Conservation (phyloP, 2,113 vertebrate genomes). For the Eptesicus fuscus region DNA sequence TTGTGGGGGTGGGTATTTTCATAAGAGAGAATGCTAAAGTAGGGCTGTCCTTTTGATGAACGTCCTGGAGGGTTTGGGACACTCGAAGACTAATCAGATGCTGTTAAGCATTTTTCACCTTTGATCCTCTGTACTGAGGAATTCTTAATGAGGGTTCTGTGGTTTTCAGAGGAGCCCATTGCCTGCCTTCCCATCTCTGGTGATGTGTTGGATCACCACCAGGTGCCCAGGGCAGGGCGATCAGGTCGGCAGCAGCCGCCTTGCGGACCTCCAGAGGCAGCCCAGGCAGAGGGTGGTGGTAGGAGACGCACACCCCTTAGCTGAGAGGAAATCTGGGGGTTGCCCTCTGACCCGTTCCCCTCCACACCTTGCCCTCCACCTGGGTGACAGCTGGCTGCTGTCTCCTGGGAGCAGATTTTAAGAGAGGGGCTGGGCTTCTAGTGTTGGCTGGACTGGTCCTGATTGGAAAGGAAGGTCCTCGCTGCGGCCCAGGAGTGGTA, state of each 20-base stretch:
- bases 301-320: neutral
- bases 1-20: neutral
- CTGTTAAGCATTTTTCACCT: neutral
- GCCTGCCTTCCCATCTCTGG: neutral
- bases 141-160: neutral
- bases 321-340: neutral
- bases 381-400: neutral
- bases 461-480: neutral
- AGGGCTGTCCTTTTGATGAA: conserved; percentile 24
- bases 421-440: neutral
- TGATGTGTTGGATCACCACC: neutral
- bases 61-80: neutral
- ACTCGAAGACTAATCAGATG: neutral
- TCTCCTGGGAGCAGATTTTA: neutral
- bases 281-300: neutral
- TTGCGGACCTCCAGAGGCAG: neutral
- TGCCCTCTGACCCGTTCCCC: neutral
- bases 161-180: neutral
- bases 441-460: neutral
- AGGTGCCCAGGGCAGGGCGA: neutral
- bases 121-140: conserved; percentile 34
- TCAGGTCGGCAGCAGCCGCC: too few species aligned
- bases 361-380: neutral
- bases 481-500: neutral
- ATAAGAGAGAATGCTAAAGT: conserved; percentile 44